Base-by-base conservation (phyloP, 2,888 invertebrate genomes). In the Oscheius onirici region DNA sequence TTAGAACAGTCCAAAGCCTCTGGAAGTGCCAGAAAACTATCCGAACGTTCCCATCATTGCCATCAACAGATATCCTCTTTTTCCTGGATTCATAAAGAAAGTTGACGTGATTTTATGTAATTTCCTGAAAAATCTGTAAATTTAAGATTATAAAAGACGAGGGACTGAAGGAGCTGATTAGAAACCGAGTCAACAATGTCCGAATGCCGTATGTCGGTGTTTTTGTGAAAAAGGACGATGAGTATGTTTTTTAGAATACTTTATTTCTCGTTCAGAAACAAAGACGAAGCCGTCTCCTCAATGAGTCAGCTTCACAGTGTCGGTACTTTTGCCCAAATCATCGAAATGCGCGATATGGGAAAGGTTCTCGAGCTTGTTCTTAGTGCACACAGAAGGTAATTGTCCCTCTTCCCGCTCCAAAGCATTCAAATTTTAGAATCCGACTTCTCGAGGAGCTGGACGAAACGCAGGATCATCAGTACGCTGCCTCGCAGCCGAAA, bases 141-240 rank as follows among this genome's bases (percentile, higher is more conserved):
- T 83, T 82, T 72, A 89, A 90, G 63, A 88, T 94, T 93, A 90
- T 97, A 51, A 92, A 93, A 41, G 93, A 97, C 89, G 93, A 94
- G 52, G 91, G 92, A 67, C 90, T 99, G 69, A 94, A 95, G 87
- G 93, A 95, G 87, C 88, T 99, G 57, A 91, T 99, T 72, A 91
- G 95, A 86, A 91, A 95, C 77, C 97, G 97, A 90, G 94, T 97
- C 0, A 93, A 93, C 88, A 49, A 28, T 26, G 89, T 97, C 17
- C 95, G 95, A 88, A 95, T 96, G 88, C 99, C 99, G 0, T 99
- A 99, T 87, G 93, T 95, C 60, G 99, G 97, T 3, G 93, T 99
- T 61, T 99, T 99, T 88, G 90, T 99, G 82, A 95, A 96, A 86
- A 94, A 93, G 88, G 92, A 92, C 85, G 94, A 94, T 86, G 94